Evolutionary conservation across 2,797 vertebrate species (phyloP).

Genomic region (Crocodylus rhombifer): DNA sequence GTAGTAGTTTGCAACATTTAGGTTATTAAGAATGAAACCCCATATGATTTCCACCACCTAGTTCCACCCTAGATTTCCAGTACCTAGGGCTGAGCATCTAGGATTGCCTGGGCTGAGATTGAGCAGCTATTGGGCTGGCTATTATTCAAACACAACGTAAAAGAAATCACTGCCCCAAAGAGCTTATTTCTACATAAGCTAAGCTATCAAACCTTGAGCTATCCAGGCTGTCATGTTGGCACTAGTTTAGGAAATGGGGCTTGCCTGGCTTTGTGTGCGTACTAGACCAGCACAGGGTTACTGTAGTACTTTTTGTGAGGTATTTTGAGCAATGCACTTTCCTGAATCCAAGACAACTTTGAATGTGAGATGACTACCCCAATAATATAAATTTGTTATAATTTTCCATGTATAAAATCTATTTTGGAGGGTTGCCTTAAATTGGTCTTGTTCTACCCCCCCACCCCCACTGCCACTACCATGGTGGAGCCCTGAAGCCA

Average conservation of each 20-base stretch:
- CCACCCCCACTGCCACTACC: too few species aligned
- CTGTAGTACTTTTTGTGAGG: not conserved
- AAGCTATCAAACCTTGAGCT: too few species aligned
- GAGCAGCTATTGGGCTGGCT: not conserved
- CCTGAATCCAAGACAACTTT: too few species aligned
- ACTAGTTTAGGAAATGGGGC: not conserved
- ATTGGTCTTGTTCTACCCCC: too few species aligned
- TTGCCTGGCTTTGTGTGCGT: not conserved
- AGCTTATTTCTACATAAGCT: not conserved
- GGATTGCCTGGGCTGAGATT: not conserved
- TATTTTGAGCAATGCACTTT: not conserved
- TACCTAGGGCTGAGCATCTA: not conserved
- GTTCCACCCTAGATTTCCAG: not conserved
- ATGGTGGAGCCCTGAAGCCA: too few species aligned
- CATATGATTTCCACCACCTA: not conserved
- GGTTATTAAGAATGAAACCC: not conserved
- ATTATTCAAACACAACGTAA: not conserved
- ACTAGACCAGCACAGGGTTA: slow-evolving; percentile 9
- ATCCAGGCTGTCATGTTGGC: not conserved
- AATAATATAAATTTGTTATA: too few species aligned
- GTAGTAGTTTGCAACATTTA: too few species aligned
- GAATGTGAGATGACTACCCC: too few species aligned
- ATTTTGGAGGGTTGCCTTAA: not conserved
- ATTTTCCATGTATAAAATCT: too few species aligned
- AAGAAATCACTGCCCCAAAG: not conserved